These are phyloP conservation scores for Crotalus viridis DNA, from an alignment of 2,113 vertebrate genomes.

Conservation along the genomic window DNA sequence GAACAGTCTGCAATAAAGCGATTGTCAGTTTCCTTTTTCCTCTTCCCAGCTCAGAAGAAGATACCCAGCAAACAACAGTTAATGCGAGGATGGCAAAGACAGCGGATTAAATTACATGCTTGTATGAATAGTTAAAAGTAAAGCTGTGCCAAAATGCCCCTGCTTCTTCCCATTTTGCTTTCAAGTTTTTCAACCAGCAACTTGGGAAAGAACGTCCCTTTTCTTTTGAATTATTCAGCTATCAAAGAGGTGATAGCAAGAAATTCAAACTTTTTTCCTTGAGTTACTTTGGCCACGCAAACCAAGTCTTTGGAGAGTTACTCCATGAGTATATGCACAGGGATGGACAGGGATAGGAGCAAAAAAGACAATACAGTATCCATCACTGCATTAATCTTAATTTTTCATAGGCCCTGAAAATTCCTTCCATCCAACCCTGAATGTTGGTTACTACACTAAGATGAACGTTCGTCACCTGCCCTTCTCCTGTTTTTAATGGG, in stretches of 20 bases:
- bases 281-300: not conserved
- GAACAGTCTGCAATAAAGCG: constrained; percentile 46
- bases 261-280: not conserved
- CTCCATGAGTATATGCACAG: not conserved
- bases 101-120: not conserved
- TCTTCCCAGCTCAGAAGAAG: constrained; percentile 8
- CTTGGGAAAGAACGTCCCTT: not conserved
- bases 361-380: not conserved
- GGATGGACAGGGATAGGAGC: not conserved
- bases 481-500: not conserved
- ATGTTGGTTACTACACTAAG: too few species aligned
- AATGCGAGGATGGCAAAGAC: not conserved
- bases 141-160: not conserved
- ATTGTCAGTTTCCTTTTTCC: constrained; percentile 26
- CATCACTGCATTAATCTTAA: not conserved
- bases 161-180: not conserved
- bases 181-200: not conserved
- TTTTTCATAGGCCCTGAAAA: not conserved
- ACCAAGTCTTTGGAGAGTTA: not conserved
- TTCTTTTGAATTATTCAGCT: not conserved
- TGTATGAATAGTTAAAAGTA: not conserved
- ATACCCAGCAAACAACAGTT: not conserved
- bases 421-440: not conserved
- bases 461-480: not conserved
- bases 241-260: not conserved